These are phyloP conservation scores for Trissoscelio sp. DNA, from an alignment of 2,888 invertebrate species.

Conservation along the genomic window DNA sequence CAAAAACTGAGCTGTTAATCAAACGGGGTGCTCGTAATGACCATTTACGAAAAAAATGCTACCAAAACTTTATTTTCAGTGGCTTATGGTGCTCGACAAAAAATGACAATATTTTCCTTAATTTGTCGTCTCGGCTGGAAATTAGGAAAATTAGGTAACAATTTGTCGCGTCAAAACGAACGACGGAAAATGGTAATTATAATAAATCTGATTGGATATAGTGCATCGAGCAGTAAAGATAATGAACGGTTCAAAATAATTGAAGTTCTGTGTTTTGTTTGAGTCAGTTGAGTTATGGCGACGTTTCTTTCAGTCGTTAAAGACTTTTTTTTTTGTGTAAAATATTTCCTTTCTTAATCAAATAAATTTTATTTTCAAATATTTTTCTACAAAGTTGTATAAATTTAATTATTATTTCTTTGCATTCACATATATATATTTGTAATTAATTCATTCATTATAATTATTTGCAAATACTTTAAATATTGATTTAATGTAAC, in stretches of 20 bases:
- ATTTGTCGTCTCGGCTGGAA: conserved; percentile 16
- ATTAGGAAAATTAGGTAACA: conserved; percentile 50
- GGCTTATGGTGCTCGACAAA: conserved; percentile 17
- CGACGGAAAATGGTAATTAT: conserved; percentile 35
- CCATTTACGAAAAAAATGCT: conserved; percentile 25
- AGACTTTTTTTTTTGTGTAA: neutral
- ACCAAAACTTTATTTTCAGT: conserved; percentile 23
- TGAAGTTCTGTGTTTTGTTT: conserved; percentile 21
- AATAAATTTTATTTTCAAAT: neutral
- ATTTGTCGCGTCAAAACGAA: conserved; percentile 24
- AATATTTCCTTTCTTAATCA: neutral
- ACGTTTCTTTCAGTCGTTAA: conserved; percentile 2
- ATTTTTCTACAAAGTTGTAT: too few relatives aligned
- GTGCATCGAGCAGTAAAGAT: conserved; percentile 24
- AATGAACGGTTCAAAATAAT: conserved; percentile 32
- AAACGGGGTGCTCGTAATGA: conserved; percentile 30
- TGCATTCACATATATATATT: too few relatives aligned
- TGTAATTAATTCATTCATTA: too few relatives aligned
- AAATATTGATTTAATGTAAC: too few relatives aligned
- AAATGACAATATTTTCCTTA: conserved; percentile 34
- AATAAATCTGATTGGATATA: conserved; percentile 46
- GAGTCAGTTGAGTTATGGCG: neutral
- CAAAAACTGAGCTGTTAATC: conserved; percentile 48
- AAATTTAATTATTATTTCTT: too few relatives aligned
- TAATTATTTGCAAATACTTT: too few relatives aligned